Base-by-base conservation (phyloP, 2,797 vertebrate species). In the Hemibagrus guttatus region DNA sequence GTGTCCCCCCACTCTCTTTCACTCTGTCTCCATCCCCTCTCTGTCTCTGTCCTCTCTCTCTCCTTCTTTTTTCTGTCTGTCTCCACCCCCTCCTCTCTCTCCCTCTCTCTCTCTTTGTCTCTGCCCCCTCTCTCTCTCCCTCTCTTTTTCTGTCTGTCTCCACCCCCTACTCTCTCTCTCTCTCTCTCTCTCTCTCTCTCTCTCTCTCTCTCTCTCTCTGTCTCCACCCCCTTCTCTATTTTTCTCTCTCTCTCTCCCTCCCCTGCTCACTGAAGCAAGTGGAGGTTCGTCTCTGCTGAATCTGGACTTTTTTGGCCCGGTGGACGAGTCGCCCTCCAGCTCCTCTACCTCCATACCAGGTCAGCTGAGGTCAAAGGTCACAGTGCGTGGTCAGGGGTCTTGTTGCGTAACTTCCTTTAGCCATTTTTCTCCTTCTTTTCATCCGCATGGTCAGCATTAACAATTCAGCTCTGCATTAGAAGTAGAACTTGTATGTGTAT, bases 261-360 rank as follows among this genome's bases (percentile, higher is more conserved):
- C 84, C n/a, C 74, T 39, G 31, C 54, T 75, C 80, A 72, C 11
- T 93, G 94, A 97, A 99, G 98, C 97, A 94, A 99, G 97, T 93
- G 98, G 97, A 96, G 98, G 98, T 96, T 99, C 98, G 92, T 97
- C 97, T 97, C 96, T 99, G 91, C 97, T 99, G 95, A 99, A 98
- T 96, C 97, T 99, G 96, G 98, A 99, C 95, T 99, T 99, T 97
- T 99, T 99, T 97, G 98, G 98, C 95, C 97, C 97, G 87, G 97
- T 99, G 96, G 98, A 99, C 95, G 98, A 99, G 95, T 98, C 96
- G 94, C 96, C 97, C 94, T 97, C 96, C 95, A 95, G 93, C 96
- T 95, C 95, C 95, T 95, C 95, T 84, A 94, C 97, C 91, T 95
- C 95, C 91, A 97, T 99, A 94, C 98, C 98, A 99, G 98, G 98